Evolutionary conservation across 1,140 invertebrate genomes (phyloP).

Genomic region (Aphidius ervi): DNA sequence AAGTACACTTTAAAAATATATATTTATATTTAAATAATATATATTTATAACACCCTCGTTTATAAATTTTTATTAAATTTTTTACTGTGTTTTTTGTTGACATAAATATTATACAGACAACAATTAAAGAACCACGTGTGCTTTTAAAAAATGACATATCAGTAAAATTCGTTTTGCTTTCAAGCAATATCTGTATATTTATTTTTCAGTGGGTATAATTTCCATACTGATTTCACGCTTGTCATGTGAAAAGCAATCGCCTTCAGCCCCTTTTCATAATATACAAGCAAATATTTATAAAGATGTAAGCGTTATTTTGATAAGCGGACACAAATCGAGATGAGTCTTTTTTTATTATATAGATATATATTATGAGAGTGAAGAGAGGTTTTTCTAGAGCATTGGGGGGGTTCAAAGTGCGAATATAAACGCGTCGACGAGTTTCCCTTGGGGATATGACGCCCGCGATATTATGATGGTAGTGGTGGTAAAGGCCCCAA

Average conservation of each 20-base stretch:
- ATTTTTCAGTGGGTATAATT: slow-evolving; percentile 26
- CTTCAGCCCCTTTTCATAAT: slow-evolving; percentile 29
- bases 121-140: neutral
- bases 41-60: neutral
- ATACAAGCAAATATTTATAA: slow-evolving; percentile 50
- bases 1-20: neutral
- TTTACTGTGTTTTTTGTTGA: neutral
- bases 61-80: neutral
- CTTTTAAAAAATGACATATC: neutral
- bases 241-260: slow-evolving; percentile 23
- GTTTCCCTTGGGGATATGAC: slow-evolving; percentile 29
- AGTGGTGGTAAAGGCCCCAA: slow-evolving; percentile 26
- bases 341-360: slow-evolving; percentile 45
- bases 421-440: slow-evolving; percentile 50
- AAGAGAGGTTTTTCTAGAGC: neutral
- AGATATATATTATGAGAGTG: slow-evolving; percentile 35
- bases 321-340: slow-evolving; percentile 45
- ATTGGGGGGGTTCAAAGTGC: slow-evolving; percentile 37
- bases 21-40: neutral
- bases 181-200: neutral
- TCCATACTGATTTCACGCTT: slow-evolving; percentile 49
- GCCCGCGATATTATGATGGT: no score
- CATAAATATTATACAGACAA: no score
- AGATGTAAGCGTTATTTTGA: slow-evolving; percentile 54
- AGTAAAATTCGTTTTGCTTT: slow-evolving; percentile 11